Conservation (phyloP, 1,140 invertebrate genomes). For the Euschistus heros region DNA sequence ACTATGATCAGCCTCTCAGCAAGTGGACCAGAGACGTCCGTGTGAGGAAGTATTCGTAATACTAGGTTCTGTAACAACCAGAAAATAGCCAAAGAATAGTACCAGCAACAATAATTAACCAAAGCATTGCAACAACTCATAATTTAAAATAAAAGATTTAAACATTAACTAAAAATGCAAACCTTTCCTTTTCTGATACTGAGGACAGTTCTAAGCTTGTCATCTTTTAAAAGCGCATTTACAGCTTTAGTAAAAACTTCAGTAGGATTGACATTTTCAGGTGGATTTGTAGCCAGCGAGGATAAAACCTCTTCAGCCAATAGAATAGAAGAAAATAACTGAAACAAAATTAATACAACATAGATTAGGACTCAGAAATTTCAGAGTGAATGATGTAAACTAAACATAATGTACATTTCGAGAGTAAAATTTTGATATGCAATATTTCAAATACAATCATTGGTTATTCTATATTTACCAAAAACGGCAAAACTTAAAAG, state of each 20-base stretch:
- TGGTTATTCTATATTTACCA: too few species aligned
- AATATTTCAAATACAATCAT: too few species aligned
- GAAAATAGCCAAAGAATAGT: neutral
- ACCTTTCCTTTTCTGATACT: slow-evolving; percentile 26
- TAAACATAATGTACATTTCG: too few species aligned
- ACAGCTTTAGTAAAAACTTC: slow-evolving; percentile 21
- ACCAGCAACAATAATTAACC: too few species aligned
- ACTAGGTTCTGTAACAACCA: slow-evolving; percentile 20
- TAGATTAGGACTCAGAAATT: too few species aligned
- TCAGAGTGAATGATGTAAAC: too few species aligned
- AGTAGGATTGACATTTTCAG: slow-evolving; percentile 18
- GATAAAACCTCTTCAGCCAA: slow-evolving; percentile 23
- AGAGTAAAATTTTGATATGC: too few species aligned
- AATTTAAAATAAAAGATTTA: neutral
- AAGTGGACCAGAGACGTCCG: slow-evolving; percentile 15
- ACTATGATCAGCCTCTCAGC: slow-evolving; percentile 17
- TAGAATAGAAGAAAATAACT: slow-evolving; percentile 22
- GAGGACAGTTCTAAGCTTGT: slow-evolving; percentile 22
- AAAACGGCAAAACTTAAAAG: too few species aligned
- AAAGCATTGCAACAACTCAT: neutral
- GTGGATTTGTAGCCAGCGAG: neutral
- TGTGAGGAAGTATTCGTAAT: slow-evolving; percentile 21
- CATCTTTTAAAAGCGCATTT: slow-evolving; percentile 21
- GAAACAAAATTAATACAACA: slow-evolving; percentile 4
- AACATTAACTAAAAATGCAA: neutral